Evolutionary conservation across 1,140 invertebrate genomes (phyloP).

Genomic region (Hyphantria cunea): DNA sequence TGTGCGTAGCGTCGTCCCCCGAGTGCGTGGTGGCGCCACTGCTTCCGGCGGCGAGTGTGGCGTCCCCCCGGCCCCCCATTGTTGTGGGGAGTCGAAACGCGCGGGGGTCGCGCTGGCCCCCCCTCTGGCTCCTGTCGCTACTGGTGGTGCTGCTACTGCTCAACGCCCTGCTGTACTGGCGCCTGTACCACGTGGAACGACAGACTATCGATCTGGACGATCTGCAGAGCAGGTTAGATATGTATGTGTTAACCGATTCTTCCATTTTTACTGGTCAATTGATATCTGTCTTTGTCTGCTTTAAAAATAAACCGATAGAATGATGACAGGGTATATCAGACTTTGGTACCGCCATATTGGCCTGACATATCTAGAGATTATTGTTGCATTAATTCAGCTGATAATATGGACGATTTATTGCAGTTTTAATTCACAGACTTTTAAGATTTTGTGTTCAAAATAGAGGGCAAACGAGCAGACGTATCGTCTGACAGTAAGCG

Average conservation of each 20-base stretch:
- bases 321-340: too few relatives aligned
- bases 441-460: too few relatives aligned
- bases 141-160: conserved; percentile 86
- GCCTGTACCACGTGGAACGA: conserved; percentile 87
- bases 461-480: too few relatives aligned
- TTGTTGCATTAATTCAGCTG: too few relatives aligned
- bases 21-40: conserved; percentile 83
- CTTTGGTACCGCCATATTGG: too few relatives aligned
- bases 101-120: conserved; percentile 4
- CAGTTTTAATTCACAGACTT: too few relatives aligned
- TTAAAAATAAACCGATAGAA: too few relatives aligned
- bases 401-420: too few relatives aligned
- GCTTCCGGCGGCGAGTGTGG: conserved; percentile 80
- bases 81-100: background rate
- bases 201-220: conserved; percentile 82
- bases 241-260: conserved; percentile 21
- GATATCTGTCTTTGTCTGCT: too few relatives aligned
- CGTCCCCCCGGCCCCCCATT: conserved; percentile 19
- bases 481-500: too few relatives aligned
- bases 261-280: too few relatives aligned
- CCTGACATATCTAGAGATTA: too few relatives aligned
- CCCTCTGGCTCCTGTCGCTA: conserved; percentile 74
- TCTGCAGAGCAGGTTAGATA: conserved; percentile 73
- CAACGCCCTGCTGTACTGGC: conserved; percentile 91
- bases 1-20: conserved; percentile 26